phyloP scores from a whole-genome alignment of 2,888 invertebrate species.

The Clostera curtula region DNA sequence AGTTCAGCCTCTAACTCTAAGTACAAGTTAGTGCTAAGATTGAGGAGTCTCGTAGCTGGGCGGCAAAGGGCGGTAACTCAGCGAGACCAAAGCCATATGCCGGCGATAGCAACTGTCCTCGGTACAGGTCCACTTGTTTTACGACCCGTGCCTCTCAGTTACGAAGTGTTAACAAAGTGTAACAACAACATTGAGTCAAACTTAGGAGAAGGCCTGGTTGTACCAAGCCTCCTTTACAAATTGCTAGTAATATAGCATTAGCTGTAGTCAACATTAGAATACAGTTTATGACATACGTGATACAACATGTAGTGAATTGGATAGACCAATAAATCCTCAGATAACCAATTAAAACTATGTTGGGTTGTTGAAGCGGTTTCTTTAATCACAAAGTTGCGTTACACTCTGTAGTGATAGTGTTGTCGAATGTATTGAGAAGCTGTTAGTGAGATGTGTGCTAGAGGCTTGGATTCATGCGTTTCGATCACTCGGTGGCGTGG shows the following conservation, averaged over 20 bases:
- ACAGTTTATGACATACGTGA: no score
- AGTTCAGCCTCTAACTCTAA: constrained; percentile 71
- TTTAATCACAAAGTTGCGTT: no score
- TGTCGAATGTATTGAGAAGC: constrained; percentile 69
- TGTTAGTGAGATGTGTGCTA: constrained; percentile 73
- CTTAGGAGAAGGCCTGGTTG: no score
- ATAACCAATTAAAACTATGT: no score
- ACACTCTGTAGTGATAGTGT: constrained; percentile 58
- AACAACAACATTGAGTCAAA: no score
- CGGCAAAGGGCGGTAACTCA: constrained; percentile 63
- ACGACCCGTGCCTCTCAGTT: constrained; percentile 70
- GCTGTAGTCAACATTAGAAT: no score
- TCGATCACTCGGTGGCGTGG: constrained; percentile 76
- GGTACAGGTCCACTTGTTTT: constrained; percentile 28
- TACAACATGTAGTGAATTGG: no score
- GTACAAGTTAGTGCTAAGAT: constrained; percentile 59
- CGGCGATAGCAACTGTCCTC: constrained; percentile 14
- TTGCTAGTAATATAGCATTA: no score
- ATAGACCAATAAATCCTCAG: no score
- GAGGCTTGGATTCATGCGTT: constrained; percentile 72
- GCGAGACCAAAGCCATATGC: constrained; percentile 26
- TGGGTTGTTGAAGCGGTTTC: no score
- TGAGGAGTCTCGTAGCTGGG: constrained; percentile 62
- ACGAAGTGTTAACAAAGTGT: no score
- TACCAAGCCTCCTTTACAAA: no score